Evolutionary conservation across 2,888 invertebrate species (phyloP).

Genomic region (Caenorhabditis sp.): DNA sequence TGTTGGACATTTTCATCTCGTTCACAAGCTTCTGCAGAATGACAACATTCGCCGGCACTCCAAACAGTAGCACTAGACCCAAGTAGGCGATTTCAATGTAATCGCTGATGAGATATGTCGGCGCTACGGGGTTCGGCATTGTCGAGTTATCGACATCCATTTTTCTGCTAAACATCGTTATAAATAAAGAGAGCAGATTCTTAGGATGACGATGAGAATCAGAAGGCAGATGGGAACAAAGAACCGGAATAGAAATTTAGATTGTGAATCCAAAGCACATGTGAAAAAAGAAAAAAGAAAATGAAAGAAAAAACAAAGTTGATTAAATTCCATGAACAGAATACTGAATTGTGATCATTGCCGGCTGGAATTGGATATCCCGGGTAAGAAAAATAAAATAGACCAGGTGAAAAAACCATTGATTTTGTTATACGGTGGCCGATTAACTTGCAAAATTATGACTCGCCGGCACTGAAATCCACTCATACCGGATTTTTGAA

Average conservation of each 20-base stretch:
- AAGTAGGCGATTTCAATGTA: conserved; percentile 81
- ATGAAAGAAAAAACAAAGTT: conserved; percentile 40
- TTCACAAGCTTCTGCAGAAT: conserved; percentile 74
- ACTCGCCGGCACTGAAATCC: neutral
- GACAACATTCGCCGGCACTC: conserved; percentile 77
- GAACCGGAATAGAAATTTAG: neutral
- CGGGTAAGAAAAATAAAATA: neutral
- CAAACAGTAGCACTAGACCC: conserved; percentile 74
- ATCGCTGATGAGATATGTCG: conserved; percentile 77
- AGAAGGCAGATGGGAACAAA: conserved; percentile 7
- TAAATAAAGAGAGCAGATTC: neutral
- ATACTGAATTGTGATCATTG: conserved; percentile 34
- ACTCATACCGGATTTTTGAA: no score
- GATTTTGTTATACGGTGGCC: neutral
- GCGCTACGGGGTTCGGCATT: conserved; percentile 37
- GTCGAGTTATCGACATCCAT: conserved; percentile 50
- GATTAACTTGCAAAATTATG: neutral
- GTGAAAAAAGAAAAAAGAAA: conserved; percentile 3
- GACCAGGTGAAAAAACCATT: neutral
- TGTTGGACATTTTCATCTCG: conserved; percentile 69
- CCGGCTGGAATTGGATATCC: conserved; percentile 1
- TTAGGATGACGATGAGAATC: neutral
- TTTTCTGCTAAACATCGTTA: conserved; percentile 41
- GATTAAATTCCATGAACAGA: conserved; percentile 46
- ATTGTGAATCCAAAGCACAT: conserved; percentile 17